Conservation (phyloP, 2,888 invertebrate genomes). For the Epinotia ramella region DNA sequence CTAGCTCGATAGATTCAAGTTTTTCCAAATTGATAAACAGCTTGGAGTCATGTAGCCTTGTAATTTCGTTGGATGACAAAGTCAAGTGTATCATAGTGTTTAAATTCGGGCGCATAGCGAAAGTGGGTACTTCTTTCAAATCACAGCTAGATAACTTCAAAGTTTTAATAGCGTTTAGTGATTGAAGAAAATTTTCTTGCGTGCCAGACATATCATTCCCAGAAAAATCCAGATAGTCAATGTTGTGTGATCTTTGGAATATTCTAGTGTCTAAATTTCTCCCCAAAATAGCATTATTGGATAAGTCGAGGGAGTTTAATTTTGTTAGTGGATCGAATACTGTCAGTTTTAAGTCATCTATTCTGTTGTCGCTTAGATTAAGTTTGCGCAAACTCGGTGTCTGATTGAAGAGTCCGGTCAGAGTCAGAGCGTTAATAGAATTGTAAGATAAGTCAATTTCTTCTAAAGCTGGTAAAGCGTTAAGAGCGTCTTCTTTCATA, state of each 20-base stretch:
- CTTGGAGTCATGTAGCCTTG: conserved; percentile 52
- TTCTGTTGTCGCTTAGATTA: conserved; percentile 28
- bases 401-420: conserved; percentile 8
- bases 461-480: conserved; percentile 30
- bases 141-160: conserved; percentile 63
- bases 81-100: conserved; percentile 64
- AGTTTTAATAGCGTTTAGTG: conserved; percentile 56
- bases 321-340: conserved; percentile 18
- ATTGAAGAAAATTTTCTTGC: conserved; percentile 54
- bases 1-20: conserved; percentile 65
- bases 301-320: conserved; percentile 31
- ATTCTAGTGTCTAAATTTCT: conserved; percentile 56
- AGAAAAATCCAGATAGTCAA: conserved; percentile 64
- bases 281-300: conserved; percentile 58
- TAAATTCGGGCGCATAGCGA: conserved; percentile 61
- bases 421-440: not conserved
- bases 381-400: conserved; percentile 32
- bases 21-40: conserved; percentile 59
- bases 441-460: conserved; percentile 34
- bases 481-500: conserved; percentile 24
- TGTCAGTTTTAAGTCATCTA: conserved; percentile 25
- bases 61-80: conserved; percentile 67
- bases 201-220: conserved; percentile 64
- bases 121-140: conserved; percentile 64
- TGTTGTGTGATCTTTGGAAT: conserved; percentile 57